Evolutionary conservation across 35 echinoderm and acorn worm species (phyloP), one percentile per base, ranked within the genome.

Genomic region (Diadema setosum): DNA sequence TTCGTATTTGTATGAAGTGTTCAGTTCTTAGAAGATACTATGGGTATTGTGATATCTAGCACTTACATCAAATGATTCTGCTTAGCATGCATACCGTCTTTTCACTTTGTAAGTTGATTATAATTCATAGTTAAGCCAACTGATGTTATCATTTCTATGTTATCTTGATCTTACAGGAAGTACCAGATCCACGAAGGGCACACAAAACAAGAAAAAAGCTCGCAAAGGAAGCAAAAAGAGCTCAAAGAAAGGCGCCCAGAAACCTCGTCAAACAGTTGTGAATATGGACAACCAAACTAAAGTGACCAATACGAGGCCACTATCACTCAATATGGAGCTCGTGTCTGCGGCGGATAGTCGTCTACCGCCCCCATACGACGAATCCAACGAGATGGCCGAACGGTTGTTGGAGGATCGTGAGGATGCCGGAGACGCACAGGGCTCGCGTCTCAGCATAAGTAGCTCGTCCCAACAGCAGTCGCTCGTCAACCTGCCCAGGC

Each of bases 281-380:
- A 67, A 70, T 21, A 85, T 96, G 6, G 94, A 95, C 46, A 52
- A 78, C 15, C 90, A 91, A 36, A 78, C 73, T 41, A 78, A 78
- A 41, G 21, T 78, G 21, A 78, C 73, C 1, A 78, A 44, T 21
- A 26, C 29, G 45, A 84, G 94, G 27, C 94, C 94, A 26, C 80
- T 96, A 55, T 96, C 94, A 7, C 87, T 96, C 46, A 92, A 96
- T 73, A 91, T 87, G 27, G 94, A 96, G 55, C 65, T 96, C 2
- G 90, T 88, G 63, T 52, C 84, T 40, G 55, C 84, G 23, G 64
- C 35, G 11, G 82, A 88, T 2, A 60, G 59, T 18, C 84, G 87
- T 5, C 67, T 96, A 61, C 94, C 94, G 40, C 94, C 94, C 8
- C 86, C 94, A 12, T 96, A 96, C 85, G 90, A 82, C 21, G 94